A percentile compares a stretch with the other conserved stretches of the same genome.
Conservation (phyloP, 2,888 invertebrate genomes). For the Ashinkailepas kermadecensis region DNA sequence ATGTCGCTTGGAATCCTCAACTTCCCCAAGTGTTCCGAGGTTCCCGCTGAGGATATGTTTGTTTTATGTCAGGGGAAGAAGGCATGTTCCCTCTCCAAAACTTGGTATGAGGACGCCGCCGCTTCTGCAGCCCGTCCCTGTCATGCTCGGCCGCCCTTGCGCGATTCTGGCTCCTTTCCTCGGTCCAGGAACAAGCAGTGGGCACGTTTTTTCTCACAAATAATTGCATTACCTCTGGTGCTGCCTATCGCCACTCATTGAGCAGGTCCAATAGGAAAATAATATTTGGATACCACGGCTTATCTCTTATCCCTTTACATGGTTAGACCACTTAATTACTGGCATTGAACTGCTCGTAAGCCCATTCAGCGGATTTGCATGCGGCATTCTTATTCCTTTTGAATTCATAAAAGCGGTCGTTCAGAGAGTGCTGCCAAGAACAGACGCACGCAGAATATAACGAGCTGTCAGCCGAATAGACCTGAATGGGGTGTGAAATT, state of each 20-base stretch:
- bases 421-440: background rate
- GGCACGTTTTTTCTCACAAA: background rate
- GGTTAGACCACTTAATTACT: conserved; percentile 23
- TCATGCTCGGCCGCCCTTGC: no score
- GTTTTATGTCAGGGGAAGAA: no score
- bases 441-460: conserved; percentile 4
- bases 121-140: no score
- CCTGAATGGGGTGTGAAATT: conserved; percentile 18
- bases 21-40: no score
- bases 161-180: no score
- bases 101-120: no score
- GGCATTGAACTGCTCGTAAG: conserved; percentile 7
- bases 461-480: background rate
- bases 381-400: conserved; percentile 19
- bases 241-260: background rate
- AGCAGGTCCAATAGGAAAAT: background rate
- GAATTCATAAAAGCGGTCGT: background rate
- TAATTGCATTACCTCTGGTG: background rate
- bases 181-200: background rate
- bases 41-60: no score
- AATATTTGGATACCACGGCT: background rate
- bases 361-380: conserved; percentile 4
- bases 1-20: no score
- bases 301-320: conserved; percentile 15
- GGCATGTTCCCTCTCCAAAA: no score